Evolutionary conservation across 2,113 vertebrate genomes (phyloP), one percentile per base, ranked within the genome.

Genomic region (Sialia sialis): DNA sequence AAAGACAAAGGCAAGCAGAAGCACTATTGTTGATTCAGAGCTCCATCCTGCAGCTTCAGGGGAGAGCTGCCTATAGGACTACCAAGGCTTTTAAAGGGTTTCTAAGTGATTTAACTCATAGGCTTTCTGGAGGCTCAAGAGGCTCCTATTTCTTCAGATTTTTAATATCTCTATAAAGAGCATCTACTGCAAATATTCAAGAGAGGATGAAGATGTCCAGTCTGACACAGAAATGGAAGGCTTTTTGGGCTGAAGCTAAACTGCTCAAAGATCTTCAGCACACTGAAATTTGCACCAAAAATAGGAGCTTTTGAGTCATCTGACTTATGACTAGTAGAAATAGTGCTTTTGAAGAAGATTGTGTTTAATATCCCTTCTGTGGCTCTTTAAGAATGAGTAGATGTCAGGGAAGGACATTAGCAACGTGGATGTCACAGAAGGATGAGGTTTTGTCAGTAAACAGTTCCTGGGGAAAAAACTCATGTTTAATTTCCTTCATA

Each of bases 361-460:
- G 23, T 51, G 13, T 43, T 43, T 70, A 43, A 49, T 59, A 34
- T 56, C 23, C 5, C 15, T 64, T 67, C 30, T 39, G 12, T 60
- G 64, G 11, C 23, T 38, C 49, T 87, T 69, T 54, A 59, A 60
- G 54, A 68, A 54, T 11, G 15, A 25, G 54, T 9, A 70, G 52
- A 2, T 34, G 32, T 43, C 1, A 1, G 23, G n/a, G 54, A 75
- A 77, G 51, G 36, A 39, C 19, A 30, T 23, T 10, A 69, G 25
- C 13, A 29, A 15, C 12, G 62, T 69, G 41, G 87, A 63, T 44
- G 19, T 16, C 27, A 27, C 21, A 30, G 68, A 78, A 44, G 27
- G 82, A 49, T n/a, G 32, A 82, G 84, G 23, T 73, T 97, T 84
- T 82, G 62, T 63, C 75, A 77, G 87, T 90, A 97, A 97, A 95